Conservation (phyloP, 2,113 vertebrate genomes). For the Piprites chloris region DNA sequence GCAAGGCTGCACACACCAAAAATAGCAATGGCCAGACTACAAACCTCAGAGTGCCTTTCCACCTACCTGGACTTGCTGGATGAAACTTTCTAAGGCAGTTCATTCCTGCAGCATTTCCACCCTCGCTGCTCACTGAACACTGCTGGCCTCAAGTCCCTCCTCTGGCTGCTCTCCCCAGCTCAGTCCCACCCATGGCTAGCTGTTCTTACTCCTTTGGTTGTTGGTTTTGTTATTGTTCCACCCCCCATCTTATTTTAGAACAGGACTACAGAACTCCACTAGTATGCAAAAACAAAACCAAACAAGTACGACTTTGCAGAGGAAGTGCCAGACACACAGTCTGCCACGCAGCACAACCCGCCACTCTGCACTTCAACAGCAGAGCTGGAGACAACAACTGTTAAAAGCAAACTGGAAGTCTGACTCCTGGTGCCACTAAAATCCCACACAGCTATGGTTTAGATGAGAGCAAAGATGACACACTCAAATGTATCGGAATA, state of each 20-base stretch:
- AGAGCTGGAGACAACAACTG: conserved; percentile 28
- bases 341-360: background rate
- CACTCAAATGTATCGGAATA: background rate
- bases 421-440: background rate
- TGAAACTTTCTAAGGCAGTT: background rate
- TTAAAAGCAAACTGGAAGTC: background rate
- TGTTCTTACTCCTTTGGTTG: background rate
- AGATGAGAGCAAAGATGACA: background rate
- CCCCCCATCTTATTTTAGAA: conserved; percentile 20
- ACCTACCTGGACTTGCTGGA: background rate
- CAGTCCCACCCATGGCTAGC: conserved; percentile 46
- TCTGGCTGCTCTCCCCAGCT: conserved; percentile 21
- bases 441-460: conserved; percentile 3
- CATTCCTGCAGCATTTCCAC: background rate
- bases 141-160: background rate
- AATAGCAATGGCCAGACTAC: rapidly evolving
- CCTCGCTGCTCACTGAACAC: background rate
- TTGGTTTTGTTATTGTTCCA: background rate
- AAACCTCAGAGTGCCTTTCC: background rate
- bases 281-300: background rate
- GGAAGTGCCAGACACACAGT: conserved; percentile 49
- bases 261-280: background rate
- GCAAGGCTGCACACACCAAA: background rate
- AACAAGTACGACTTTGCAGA: conserved; percentile 12
- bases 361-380: background rate